Percentiles rank a stretch among this genome's conserved stretches.
These are phyloP conservation scores for Andrena bicolor DNA, from an alignment of 2,888 invertebrate genomes.

Conservation along the genomic window DNA sequence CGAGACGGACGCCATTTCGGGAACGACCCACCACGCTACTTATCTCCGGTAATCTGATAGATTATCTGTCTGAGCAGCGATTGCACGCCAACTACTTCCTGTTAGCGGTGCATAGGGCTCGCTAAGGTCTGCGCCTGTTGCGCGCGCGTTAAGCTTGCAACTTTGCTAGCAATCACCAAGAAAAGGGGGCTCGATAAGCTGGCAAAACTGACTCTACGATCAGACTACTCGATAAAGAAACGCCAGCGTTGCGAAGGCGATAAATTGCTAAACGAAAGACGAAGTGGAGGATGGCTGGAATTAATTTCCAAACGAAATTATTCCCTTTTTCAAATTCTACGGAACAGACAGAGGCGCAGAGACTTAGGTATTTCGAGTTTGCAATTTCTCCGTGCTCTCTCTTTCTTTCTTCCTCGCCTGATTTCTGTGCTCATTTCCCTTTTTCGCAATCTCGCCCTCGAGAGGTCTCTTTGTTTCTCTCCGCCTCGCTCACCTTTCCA, in stretches of 20 bases:
- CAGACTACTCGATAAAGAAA: background rate
- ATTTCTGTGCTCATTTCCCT: background rate
- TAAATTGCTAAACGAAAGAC: background rate
- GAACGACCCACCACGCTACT: conserved; percentile 56
- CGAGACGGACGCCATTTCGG: conserved; percentile 37
- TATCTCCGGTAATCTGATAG: conserved; percentile 62
- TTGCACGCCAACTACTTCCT: conserved; percentile 76
- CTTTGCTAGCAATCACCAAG: conserved; percentile 29
- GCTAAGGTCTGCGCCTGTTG: conserved; percentile 62
- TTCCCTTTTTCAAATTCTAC: background rate
- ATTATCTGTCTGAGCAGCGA: conserved; percentile 70
- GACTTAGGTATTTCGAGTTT: background rate
- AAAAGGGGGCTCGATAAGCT: background rate
- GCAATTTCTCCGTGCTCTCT: background rate
- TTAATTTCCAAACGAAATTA: background rate
- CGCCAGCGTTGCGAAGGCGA: background rate
- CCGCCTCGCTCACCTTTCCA: background rate
- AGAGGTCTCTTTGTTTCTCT: background rate
- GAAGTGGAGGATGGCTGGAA: background rate
- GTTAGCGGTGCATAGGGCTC: conserved; percentile 36
- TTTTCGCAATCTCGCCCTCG: background rate
- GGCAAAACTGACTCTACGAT: background rate
- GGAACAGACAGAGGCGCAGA: background rate
- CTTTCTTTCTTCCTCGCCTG: too few species aligned
- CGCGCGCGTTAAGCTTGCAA: conserved; percentile 50